Conservation (phyloP, 2,797 vertebrate species). For the Mormyrops attenuatus region DNA sequence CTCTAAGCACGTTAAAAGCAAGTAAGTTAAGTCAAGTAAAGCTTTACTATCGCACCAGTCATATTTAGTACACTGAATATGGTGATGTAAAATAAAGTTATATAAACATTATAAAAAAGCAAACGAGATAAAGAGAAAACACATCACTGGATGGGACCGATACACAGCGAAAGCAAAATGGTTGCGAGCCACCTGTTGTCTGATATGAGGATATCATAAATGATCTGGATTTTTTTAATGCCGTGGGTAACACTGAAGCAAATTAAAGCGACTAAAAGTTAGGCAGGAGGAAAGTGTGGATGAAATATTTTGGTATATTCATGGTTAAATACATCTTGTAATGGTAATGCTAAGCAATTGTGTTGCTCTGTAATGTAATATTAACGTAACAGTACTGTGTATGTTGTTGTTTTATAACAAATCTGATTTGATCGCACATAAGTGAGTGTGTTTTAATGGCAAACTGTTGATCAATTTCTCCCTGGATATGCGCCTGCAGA, state of each 20-base stretch:
- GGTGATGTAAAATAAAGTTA: no score
- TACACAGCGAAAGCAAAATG: no score
- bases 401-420: not conserved
- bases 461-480: not conserved
- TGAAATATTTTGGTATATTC: not conserved
- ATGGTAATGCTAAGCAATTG: not conserved
- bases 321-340: not conserved
- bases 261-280: not conserved
- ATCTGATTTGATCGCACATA: not conserved
- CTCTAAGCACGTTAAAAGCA: no score
- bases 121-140: no score
- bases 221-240: not conserved
- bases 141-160: no score
- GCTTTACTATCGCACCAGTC: no score
- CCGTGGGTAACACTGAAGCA: not conserved
- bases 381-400: not conserved
- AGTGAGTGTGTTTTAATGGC: not conserved
- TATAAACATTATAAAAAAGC: no score
- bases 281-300: not conserved
- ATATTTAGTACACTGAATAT: no score
- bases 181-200: not conserved
- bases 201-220: not conserved
- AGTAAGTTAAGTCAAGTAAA: no score
- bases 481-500: not conserved
- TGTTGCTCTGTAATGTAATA: not conserved